Conservation (phyloP, 2,797 vertebrate genomes). For the Amblyopsis hoosieri region DNA sequence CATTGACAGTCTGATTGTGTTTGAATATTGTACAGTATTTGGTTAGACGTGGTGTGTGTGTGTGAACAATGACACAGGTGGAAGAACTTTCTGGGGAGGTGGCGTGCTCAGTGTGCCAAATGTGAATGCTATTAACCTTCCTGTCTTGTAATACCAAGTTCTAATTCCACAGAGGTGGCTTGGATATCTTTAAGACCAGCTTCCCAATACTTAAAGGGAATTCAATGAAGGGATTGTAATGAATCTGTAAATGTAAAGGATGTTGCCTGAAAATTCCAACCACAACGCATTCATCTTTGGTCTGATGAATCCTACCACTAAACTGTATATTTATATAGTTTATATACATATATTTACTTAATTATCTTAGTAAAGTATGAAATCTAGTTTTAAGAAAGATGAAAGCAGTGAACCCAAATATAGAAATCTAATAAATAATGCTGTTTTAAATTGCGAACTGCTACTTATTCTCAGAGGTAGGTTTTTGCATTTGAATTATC, state of each 20-base stretch:
- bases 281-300: no score
- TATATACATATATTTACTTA: no score
- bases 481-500: no score
- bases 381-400: no score
- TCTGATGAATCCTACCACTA: no score
- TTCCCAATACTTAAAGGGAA: slow-evolving; percentile 35
- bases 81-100: slow-evolving; percentile 61
- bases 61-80: slow-evolving; percentile 33
- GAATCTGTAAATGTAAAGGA: background rate
- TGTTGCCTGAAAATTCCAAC: background rate
- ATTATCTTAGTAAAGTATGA: no score
- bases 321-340: no score
- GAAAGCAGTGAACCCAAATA: no score
- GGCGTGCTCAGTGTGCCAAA: slow-evolving; percentile 39
- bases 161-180: slow-evolving; percentile 1
- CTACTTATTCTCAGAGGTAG: no score
- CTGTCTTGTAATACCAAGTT: slow-evolving; percentile 37
- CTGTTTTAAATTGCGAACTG: no score
- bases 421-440: no score
- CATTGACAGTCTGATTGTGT: slow-evolving; percentile 29
- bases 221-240: slow-evolving; percentile 40
- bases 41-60: slow-evolving; percentile 12
- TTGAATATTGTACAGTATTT: no score
- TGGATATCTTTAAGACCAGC: slow-evolving; percentile 11
- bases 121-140: slow-evolving; percentile 39